Evolutionary conservation across 2,113 vertebrate species (phyloP), one percentile per base, ranked within the genome.

Genomic region (Hassar affinis): DNA sequence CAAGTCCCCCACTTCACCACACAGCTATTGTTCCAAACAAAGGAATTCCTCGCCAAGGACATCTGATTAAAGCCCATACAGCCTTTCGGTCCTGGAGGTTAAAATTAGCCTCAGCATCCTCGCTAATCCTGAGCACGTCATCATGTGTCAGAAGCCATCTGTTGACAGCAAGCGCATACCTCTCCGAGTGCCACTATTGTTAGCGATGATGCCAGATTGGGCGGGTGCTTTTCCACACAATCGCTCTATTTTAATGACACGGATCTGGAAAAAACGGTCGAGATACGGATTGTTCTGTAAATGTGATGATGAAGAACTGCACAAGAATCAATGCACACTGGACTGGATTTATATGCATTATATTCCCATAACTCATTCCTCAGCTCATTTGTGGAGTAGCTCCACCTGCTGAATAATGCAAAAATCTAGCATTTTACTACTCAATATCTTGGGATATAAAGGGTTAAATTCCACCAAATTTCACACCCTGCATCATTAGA

Each of bases 161-260:
- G 97, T 97, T 97, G 97, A 98, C 97, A 98, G 96, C 62, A 18
- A 91, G 94, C 87, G 93, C 97, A 98, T 98, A 94, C 96, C 64
- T 93, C 94, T 93, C 91, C 79, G 79, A 93, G 94, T 94, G 92
- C 90, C 90, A 84, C 93, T 95, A 94, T 95, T 94, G 93, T 95
- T 95, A 92, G 93, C 74, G 76, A 91, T 49, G 45, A 84, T 82
- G 52, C 64, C 64, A 30, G 78, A 52, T 80, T 69, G 62, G 79
- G 79, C 69, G 79, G 30, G n/a, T n/a, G n/a, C n/a, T n/a, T 80
- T 81, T 84, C 52, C 45, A 3, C 15, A 38, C 33, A 68, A 56
- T 25, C 0, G 17, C 27, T 25, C 10, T 68, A 66, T 79, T 64
- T 66, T 79, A 79, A 64, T 33, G 59, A 0, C 57, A 5, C 25